Base-by-base conservation (phyloP, 1,140 invertebrate species). In the Rhizoglyphus robini region DNA sequence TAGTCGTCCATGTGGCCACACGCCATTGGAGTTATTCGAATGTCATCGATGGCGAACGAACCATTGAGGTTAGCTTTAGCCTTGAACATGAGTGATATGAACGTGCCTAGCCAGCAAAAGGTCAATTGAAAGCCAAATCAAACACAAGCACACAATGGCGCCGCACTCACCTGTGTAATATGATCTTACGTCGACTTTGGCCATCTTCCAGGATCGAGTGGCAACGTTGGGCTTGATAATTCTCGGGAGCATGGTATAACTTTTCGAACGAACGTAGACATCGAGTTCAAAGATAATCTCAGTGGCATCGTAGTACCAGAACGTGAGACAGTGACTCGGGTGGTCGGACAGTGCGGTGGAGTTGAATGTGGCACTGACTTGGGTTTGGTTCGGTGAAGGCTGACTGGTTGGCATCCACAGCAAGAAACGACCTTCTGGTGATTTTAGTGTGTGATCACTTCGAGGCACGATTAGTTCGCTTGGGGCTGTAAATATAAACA, bases 1-100 rank as follows among this genome's bases (percentile, higher is more conserved):
- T 58, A 58, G 32, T 58, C 54, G 18, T 58, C 54, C 15, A 58
- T 58, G 20, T 58, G 54, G 15, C 20, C 15, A 41, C 54, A 58
- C 15, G n/a, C n/a, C 15, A 15, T 20, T 18, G 54, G 54, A n/a
- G 54, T 58, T 18, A 58, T 15, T 20, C 20, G 15, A 54, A 58
- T 29, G 54, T 58, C 54, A 54, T 58, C 54, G 20, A 58, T n/a
- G 18, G 54, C 54, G 48, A 58, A 58, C 18, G 54, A 58, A 15
- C 54, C 54, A 58, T 58, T 58, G n/a, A 20, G 15, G 48, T 15
- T 41, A n/a, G 15, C 20, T 15, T 15, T 54, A 41, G 54, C 32
- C n/a, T 18, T 15, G 15, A 58, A 20, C 15, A 15, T 54, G n/a
- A 58, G n/a, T 18, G 54, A 58, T 15, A 58, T 15, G 54, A 46